These are phyloP conservation scores for Matsumyia berberina DNA, from an alignment of 2,888 invertebrate species.

Conservation along the genomic window DNA sequence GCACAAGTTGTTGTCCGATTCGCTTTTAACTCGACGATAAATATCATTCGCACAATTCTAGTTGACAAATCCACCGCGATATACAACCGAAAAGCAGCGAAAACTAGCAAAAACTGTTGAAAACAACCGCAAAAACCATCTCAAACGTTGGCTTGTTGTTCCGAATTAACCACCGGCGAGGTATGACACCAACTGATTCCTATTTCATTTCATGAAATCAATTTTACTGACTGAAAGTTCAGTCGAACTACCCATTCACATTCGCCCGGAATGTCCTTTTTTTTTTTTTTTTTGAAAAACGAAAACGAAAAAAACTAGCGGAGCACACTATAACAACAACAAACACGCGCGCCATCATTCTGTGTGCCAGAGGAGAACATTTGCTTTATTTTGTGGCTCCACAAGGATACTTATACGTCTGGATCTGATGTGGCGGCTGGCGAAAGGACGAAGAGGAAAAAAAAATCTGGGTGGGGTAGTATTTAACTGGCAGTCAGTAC, in stretches of 20 bases:
- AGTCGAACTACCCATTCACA: constrained; percentile 68
- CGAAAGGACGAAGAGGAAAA: neutral
- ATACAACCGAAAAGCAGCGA: too few relatives aligned
- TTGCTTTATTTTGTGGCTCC: constrained; percentile 74
- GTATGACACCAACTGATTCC: constrained; percentile 74
- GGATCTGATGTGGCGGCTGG: constrained; percentile 28
- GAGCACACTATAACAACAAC: constrained; percentile 25
- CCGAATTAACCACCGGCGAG: constrained; percentile 64
- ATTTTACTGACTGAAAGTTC: constrained; percentile 75
- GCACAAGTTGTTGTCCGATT: too few relatives aligned
- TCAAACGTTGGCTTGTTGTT: neutral
- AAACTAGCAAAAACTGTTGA: too few relatives aligned
- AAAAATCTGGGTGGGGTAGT: constrained; percentile 65
- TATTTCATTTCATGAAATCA: constrained; percentile 70
- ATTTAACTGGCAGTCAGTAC: constrained; percentile 35
- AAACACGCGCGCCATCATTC: constrained; percentile 63
- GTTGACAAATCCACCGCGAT: neutral
- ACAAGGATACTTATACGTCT: constrained; percentile 64
- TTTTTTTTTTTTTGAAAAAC: constrained; percentile 33
- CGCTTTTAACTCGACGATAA: too few relatives aligned
- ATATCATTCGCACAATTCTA: neutral
- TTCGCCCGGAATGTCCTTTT: constrained; percentile 29
- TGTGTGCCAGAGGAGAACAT: constrained; percentile 41
- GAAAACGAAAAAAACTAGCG: constrained; percentile 44
- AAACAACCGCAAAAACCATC: constrained; percentile 8